Evolutionary conservation across 1,140 invertebrate genomes (phyloP).

Genomic region (Wasmannia auropunctata): DNA sequence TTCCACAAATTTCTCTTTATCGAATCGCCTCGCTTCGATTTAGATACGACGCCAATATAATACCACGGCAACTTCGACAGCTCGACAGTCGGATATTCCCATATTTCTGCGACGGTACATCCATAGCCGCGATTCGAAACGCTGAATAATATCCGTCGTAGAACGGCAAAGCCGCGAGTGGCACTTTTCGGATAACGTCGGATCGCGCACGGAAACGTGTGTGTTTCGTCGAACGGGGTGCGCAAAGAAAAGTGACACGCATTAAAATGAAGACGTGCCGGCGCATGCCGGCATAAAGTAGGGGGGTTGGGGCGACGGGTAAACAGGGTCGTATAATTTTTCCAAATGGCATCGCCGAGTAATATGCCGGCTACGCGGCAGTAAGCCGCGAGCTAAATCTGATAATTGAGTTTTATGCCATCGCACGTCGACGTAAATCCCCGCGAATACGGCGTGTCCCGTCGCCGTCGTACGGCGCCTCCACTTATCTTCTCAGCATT

Average conservation of each 20-base stretch:
- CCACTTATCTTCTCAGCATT: constrained; percentile 70
- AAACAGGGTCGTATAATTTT: constrained; percentile 71
- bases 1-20: not conserved
- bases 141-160: constrained; percentile 37
- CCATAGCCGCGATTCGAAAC: constrained; percentile 14
- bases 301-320: not conserved
- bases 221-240: constrained; percentile 8
- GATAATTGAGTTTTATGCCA: constrained; percentile 80
- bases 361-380: constrained; percentile 5
- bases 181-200: constrained; percentile 47
- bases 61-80: constrained; percentile 31
- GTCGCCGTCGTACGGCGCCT: constrained; percentile 46
- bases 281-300: constrained; percentile 48
- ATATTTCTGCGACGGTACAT: constrained; percentile 5
- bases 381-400: constrained; percentile 67
- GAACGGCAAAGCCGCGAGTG: constrained; percentile 20
- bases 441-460: constrained; percentile 66
- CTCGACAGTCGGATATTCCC: constrained; percentile 27
- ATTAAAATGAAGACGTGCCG: constrained; percentile 68
- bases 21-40: not conserved
- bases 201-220: not conserved
- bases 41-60: constrained; percentile 12
- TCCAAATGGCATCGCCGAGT: constrained; percentile 47
- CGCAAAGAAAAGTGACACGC: constrained; percentile 28
- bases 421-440: constrained; percentile 78